phyloP scores from a whole-genome alignment of 2,113 vertebrate genomes.

The Nymphicus hollandicus region DNA sequence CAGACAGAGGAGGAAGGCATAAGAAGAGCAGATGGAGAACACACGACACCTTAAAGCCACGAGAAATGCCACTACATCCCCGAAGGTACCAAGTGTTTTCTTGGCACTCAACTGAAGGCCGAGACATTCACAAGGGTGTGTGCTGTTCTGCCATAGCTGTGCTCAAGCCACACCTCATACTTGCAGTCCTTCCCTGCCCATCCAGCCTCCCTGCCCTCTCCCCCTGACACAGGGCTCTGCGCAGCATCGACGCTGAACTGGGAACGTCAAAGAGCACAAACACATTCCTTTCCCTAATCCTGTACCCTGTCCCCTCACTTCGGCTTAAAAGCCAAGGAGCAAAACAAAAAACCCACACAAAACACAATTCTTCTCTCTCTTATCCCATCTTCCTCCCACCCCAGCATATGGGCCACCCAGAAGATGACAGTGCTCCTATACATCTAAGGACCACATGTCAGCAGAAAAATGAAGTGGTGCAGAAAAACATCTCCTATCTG shows the following conservation, averaged over 20 bases:
- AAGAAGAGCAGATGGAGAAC: not conserved
- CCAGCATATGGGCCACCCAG: conserved; percentile 32
- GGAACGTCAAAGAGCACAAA: not conserved
- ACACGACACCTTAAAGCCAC: not conserved
- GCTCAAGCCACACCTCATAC: conserved; percentile 20
- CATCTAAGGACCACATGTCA: not conserved
- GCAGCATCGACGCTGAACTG: accelerated
- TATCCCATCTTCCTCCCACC: not conserved
- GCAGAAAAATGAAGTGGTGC: not conserved
- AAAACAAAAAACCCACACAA: not conserved
- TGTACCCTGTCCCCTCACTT: not conserved
- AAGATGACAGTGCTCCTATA: not conserved
- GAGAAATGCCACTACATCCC: not conserved
- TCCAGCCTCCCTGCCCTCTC: not conserved
- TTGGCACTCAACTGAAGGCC: accelerated
- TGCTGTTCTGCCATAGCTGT: not conserved
- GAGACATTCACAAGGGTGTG: not conserved
- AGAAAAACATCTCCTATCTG: conserved; percentile 5
- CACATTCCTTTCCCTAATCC: conserved; percentile 36
- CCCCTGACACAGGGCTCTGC: accelerated
- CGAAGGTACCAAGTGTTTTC: not conserved
- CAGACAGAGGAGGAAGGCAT: not conserved
- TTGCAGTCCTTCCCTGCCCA: not conserved
- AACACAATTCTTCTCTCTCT: not conserved
- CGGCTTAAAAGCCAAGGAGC: conserved; percentile 1